A percentile compares a stretch with the other conserved stretches of the same genome.
These are phyloP conservation scores for Calephelis nemesis DNA, from an alignment of 1,140 invertebrate genomes.

Conservation along the genomic window DNA sequence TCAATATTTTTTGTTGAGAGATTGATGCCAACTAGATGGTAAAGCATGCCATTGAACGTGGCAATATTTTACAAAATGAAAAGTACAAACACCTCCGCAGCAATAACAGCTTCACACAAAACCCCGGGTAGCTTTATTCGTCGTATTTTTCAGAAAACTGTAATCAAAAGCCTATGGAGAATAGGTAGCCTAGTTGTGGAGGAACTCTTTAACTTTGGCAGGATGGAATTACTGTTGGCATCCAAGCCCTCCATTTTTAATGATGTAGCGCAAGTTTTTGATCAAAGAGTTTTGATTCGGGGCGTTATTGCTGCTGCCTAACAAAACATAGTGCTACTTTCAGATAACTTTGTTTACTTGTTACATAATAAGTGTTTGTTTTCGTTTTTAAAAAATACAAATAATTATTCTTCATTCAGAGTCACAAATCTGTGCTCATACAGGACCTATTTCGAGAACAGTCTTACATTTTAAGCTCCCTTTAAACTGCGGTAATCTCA, in stretches of 20 bases:
- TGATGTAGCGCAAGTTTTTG: constrained; percentile 2
- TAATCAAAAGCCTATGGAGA: constrained; percentile 8
- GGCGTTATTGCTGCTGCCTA: neutral
- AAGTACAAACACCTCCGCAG: neutral
- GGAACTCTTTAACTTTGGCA: constrained; percentile 2
- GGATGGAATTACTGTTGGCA: constrained; percentile 3
- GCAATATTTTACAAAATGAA: constrained; percentile 6
- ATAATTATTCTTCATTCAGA: too few species aligned
- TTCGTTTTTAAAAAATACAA: too few species aligned
- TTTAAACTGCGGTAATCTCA: too few species aligned
- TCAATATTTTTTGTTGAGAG: too few species aligned
- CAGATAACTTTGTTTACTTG: neutral
- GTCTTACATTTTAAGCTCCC: too few species aligned
- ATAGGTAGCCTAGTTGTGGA: constrained; percentile 1
- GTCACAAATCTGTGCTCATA: too few species aligned
- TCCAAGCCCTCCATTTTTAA: neutral
- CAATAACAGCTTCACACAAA: neutral
- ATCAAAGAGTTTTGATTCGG: neutral
- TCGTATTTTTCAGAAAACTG: neutral
- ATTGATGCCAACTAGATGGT: too few species aligned
- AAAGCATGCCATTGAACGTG: neutral
- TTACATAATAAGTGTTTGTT: too few species aligned
- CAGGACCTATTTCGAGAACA: too few species aligned
- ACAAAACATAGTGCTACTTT: neutral
- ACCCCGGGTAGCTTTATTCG: neutral